Evolutionary conservation across 2,888 invertebrate genomes (phyloP).

Genomic region (Agrochola lota): DNA sequence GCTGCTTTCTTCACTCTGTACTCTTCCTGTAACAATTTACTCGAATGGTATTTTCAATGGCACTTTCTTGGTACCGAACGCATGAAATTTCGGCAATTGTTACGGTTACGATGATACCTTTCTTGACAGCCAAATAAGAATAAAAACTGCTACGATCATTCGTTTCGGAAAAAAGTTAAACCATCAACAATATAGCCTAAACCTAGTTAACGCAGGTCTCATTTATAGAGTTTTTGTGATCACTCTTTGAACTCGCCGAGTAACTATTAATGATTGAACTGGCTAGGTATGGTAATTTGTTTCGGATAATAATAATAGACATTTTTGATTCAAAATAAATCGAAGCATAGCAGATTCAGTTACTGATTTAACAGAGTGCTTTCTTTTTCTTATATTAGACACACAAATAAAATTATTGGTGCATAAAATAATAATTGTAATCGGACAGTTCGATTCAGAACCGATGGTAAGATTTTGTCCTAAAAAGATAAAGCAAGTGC

Average conservation of each 20-base stretch:
- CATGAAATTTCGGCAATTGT: background rate
- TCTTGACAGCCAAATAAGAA: background rate
- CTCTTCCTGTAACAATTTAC: slow-evolving; percentile 77
- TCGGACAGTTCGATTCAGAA: background rate
- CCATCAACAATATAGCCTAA: slow-evolving; percentile 10
- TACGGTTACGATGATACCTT: background rate
- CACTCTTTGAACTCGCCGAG: slow-evolving; percentile 7
- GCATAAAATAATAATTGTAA: slow-evolving; percentile 25
- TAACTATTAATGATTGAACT: slow-evolving; percentile 26
- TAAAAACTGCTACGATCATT: background rate
- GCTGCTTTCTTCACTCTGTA: slow-evolving; percentile 85
- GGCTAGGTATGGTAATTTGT: slow-evolving; percentile 24
- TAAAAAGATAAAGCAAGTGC: background rate
- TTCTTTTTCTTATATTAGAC: slow-evolving; percentile 29
- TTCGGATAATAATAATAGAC: slow-evolving; percentile 17
- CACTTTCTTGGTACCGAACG: background rate
- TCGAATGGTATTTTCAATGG: background rate
- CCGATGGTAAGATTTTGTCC: background rate
- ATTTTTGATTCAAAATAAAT: slow-evolving; percentile 25
- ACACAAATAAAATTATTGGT: slow-evolving; percentile 24
- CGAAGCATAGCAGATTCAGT: background rate
- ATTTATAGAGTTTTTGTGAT: slow-evolving; percentile 25
- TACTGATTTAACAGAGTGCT: slow-evolving; percentile 16
- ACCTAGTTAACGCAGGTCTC: background rate
- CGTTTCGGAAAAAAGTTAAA: background rate